phyloP scores from a whole-genome alignment of 35 echinoderm and acorn worm genomes.

The Apostichopus californicus region DNA sequence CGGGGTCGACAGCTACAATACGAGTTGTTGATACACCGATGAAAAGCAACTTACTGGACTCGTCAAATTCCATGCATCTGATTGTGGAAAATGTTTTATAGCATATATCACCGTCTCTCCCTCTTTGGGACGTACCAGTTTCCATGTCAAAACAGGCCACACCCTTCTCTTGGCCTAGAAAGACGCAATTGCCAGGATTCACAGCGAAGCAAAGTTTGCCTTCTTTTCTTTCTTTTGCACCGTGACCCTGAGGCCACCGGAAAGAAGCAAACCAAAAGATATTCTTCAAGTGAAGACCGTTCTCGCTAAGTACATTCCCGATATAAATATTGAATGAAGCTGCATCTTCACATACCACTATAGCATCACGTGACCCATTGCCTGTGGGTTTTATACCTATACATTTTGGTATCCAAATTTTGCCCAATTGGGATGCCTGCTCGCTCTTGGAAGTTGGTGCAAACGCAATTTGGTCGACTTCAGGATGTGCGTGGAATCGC shows the following conservation, averaged over 20 bases:
- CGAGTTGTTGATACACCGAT: slow-evolving; percentile 7
- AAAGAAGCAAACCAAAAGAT: slow-evolving; percentile 44
- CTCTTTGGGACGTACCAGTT: not conserved
- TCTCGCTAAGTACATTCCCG: slow-evolving; percentile 42
- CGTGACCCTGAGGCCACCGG: not conserved
- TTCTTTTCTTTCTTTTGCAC: not conserved
- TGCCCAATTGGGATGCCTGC: not conserved
- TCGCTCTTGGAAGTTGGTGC: not conserved
- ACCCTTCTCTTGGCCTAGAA: slow-evolving; percentile 24
- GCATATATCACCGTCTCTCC: not conserved
- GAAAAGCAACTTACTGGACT: slow-evolving; percentile 25
- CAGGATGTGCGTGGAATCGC: not conserved
- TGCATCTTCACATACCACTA: slow-evolving; percentile 39
- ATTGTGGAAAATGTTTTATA: slow-evolving; percentile 17
- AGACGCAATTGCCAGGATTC: slow-evolving; percentile 43
- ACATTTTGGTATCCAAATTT: slow-evolving; percentile 34
- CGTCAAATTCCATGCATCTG: slow-evolving; percentile 45
- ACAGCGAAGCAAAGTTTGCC: slow-evolving; percentile 34
- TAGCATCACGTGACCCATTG: slow-evolving; percentile 18
- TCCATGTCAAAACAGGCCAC: slow-evolving; percentile 44
- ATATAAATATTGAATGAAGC: slow-evolving; percentile 42
- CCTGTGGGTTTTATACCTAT: slow-evolving; percentile 26
- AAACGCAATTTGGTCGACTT: slow-evolving; percentile 40
- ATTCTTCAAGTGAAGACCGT: slow-evolving; percentile 12
- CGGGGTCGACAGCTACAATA: slow-evolving; percentile 32